phyloP scores from a whole-genome alignment of 1,140 invertebrate genomes.

The Apis florea region DNA sequence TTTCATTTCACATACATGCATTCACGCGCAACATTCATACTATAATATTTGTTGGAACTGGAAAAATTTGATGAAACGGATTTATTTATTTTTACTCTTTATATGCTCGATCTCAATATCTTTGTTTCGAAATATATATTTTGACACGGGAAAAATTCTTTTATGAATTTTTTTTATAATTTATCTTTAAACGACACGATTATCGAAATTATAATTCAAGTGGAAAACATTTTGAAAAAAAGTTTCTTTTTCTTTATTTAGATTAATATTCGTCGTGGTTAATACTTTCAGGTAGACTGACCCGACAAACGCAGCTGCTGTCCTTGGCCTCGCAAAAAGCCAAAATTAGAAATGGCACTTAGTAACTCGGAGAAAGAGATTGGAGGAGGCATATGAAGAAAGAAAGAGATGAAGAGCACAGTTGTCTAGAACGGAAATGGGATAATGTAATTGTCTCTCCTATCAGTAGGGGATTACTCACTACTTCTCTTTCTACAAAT shows the following conservation, averaged over 20 bases:
- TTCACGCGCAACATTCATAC: no score
- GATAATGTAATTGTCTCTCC: slow-evolving; percentile 25
- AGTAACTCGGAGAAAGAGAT: slow-evolving; percentile 5
- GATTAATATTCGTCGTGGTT: not conserved
- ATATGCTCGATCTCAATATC: no score
- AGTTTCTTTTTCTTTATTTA: not conserved
- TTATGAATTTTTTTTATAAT: no score
- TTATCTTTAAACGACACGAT: no score
- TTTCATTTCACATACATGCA: no score
- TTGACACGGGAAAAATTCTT: no score
- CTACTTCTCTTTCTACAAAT: slow-evolving; percentile 13
- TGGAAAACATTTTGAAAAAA: no score
- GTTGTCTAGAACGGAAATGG: slow-evolving; percentile 23
- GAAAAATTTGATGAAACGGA: no score
- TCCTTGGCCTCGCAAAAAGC: slow-evolving; percentile 22
- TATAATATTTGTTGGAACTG: no score
- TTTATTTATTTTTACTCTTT: no score
- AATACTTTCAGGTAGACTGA: slow-evolving; percentile 2
- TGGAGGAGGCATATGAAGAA: not conserved
- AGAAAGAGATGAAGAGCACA: not conserved
- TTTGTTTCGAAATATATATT: no score
- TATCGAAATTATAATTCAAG: no score
- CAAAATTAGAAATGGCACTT: slow-evolving; percentile 28
- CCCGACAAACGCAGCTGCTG: slow-evolving; percentile 3
- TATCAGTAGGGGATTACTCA: slow-evolving; percentile 23